Evolutionary conservation across 2,113 vertebrate species (phyloP).

Genomic region (Atrichornis clamosus): DNA sequence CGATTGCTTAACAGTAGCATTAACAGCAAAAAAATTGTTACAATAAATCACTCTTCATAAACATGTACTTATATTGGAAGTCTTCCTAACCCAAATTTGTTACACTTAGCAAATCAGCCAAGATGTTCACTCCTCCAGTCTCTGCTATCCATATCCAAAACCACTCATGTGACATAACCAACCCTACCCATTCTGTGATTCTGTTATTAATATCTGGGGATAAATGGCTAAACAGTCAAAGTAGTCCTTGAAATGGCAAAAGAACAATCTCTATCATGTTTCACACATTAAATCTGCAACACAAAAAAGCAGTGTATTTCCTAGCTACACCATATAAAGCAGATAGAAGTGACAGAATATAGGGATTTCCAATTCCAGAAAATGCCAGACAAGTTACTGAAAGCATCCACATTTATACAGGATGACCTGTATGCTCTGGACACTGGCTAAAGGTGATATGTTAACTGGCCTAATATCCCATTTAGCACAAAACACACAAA

Average conservation of each 20-base stretch:
- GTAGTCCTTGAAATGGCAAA: not conserved
- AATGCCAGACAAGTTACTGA: not conserved
- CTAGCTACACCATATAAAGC: not conserved
- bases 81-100: not conserved
- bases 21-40: not conserved
- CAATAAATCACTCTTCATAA: not conserved
- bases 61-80: not conserved
- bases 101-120: not conserved
- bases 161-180: not conserved
- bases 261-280: not conserved
- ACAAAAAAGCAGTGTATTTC: not conserved
- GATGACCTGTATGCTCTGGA: not conserved
- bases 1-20: not conserved
- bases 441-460: not conserved
- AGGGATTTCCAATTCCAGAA: not conserved
- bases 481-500: not conserved
- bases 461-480: not conserved
- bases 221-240: not conserved
- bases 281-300: not conserved
- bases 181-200: no score
- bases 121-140: not conserved
- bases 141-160: not conserved
- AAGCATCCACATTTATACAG: not conserved
- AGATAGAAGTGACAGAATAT: rapidly evolving
- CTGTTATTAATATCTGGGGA: rapidly evolving